phyloP scores from a whole-genome alignment of 2,888 invertebrate genomes.

The Glaucopsyche alexis region DNA sequence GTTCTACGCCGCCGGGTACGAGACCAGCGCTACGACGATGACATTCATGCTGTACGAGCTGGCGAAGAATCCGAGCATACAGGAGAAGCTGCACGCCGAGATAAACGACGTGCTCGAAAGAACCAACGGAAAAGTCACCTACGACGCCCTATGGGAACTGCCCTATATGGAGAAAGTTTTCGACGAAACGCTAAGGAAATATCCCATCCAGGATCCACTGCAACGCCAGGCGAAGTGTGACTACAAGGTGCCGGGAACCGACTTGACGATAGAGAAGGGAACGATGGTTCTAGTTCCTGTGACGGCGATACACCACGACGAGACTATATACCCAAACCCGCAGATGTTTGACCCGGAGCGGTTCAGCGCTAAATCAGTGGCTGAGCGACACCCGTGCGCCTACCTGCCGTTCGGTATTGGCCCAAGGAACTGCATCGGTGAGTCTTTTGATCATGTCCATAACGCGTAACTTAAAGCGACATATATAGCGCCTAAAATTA shows the following conservation, averaged over 20 bases:
- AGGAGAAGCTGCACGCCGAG: slow-evolving; percentile 52
- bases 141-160: slow-evolving; percentile 52
- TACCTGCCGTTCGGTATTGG: slow-evolving; percentile 66
- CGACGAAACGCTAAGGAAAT: slow-evolving; percentile 39
- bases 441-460: slow-evolving; percentile 35
- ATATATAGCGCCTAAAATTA: no score
- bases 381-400: slow-evolving; percentile 51
- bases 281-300: slow-evolving; percentile 2
- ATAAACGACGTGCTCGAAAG: slow-evolving; percentile 50
- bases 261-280: slow-evolving; percentile 35
- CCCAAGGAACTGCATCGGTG: slow-evolving; percentile 61
- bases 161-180: slow-evolving; percentile 49
- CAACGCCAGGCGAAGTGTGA: slow-evolving; percentile 4
- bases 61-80: slow-evolving; percentile 56
- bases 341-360: slow-evolving; percentile 68
- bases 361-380: slow-evolving; percentile 54
- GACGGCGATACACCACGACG: slow-evolving; percentile 51
- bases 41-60: slow-evolving; percentile 56
- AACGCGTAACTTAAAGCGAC: no score
- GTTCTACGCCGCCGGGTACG: slow-evolving; percentile 65
- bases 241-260: slow-evolving; percentile 37
- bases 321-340: slow-evolving; percentile 62
- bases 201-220: slow-evolving; percentile 16
- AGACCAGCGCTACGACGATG: slow-evolving; percentile 64
- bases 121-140: slow-evolving; percentile 53